Conservation (phyloP, 92 coral and sea anemone species). For the Epizoanthus scotinus region DNA sequence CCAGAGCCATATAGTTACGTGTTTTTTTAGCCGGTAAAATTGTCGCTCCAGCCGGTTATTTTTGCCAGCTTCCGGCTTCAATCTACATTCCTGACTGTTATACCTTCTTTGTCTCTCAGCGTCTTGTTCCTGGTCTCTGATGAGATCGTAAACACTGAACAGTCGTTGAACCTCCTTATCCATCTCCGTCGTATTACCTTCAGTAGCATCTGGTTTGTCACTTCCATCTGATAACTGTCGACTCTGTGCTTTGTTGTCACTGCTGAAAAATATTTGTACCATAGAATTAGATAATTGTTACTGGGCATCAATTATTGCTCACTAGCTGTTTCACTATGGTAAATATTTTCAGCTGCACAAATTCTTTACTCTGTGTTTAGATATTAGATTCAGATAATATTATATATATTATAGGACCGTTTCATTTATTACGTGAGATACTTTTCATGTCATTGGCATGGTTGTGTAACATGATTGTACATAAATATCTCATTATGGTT, state of each 20-base stretch:
- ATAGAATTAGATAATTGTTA: neutral
- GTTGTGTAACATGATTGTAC: too few relatives aligned
- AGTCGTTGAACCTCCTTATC: conserved; percentile 79
- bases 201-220: neutral
- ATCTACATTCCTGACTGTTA: neutral
- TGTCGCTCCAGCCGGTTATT: too few relatives aligned
- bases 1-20: too few relatives aligned
- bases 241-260: neutral
- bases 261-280: neutral
- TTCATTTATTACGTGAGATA: too few relatives aligned
- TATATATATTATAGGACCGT: too few relatives aligned
- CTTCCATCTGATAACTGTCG: conserved; percentile 14
- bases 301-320: neutral
- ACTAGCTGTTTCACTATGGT: neutral
- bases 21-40: too few relatives aligned
- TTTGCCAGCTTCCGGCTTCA: too few relatives aligned
- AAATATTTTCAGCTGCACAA: too few relatives aligned
- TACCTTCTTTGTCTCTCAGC: conserved; percentile 6
- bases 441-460: too few relatives aligned
- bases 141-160: conserved; percentile 80
- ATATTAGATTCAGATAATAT: too few relatives aligned
- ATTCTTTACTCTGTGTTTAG: too few relatives aligned
- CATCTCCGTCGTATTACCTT: conserved; percentile 10
- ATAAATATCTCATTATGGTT: too few relatives aligned
- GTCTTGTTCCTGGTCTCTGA: conserved; percentile 67